phyloP scores from a whole-genome alignment of 2,888 invertebrate species.

The Eurytoma californica region DNA sequence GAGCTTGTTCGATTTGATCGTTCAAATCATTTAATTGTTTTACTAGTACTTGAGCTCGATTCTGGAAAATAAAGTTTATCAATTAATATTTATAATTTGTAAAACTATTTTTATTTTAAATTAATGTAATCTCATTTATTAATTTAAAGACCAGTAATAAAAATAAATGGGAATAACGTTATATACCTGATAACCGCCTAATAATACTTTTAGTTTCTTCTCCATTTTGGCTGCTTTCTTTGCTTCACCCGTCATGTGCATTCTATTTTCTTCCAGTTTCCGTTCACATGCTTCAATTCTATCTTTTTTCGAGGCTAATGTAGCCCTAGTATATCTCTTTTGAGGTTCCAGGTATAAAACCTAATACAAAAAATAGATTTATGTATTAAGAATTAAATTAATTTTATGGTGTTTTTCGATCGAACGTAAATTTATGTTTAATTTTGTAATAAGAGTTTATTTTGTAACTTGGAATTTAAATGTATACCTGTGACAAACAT shows the following conservation, averaged over 20 bases:
- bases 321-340: constrained; percentile 94
- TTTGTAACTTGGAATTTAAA: not conserved
- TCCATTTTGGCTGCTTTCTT: constrained; percentile 98
- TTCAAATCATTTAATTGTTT: constrained; percentile 91
- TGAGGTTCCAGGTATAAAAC: constrained; percentile 93
- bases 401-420: too few species aligned
- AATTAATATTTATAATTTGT: constrained; percentile 5
- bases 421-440: not conserved
- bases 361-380: constrained; percentile 69
- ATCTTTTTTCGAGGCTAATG: constrained; percentile 96
- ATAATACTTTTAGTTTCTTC: constrained; percentile 96
- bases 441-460: not conserved
- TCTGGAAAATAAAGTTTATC: constrained; percentile 70
- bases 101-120: constrained; percentile 2
- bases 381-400: constrained; percentile 28
- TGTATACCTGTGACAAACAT: constrained; percentile 88
- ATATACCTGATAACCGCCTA: constrained; percentile 89
- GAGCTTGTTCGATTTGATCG: constrained; percentile 93
- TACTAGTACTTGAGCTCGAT: constrained; percentile 87
- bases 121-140: not conserved
- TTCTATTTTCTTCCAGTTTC: constrained; percentile 92
- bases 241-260: constrained; percentile 97
- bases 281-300: constrained; percentile 95
- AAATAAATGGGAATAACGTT: not conserved
- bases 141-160: constrained; percentile 45